Conservation (phyloP, 2,113 vertebrate genomes). For the Lontra canadensis region DNA sequence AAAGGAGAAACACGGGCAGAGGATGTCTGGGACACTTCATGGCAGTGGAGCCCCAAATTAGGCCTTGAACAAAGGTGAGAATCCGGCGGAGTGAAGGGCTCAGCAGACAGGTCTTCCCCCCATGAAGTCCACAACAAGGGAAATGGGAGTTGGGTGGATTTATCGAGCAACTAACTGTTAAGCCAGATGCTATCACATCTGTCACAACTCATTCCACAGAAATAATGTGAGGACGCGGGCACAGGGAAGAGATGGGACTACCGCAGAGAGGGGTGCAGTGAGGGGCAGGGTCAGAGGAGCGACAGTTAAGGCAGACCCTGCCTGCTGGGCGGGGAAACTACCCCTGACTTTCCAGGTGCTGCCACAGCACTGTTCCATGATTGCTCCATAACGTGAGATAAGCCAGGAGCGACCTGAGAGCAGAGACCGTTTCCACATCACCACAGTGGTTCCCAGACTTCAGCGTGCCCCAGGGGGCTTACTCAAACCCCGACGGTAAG, state of each 20-base stretch:
- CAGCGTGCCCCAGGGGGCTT: not conserved
- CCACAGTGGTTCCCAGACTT: not conserved
- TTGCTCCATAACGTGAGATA: too few relatives aligned
- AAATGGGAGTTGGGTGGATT: not conserved
- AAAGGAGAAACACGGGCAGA: not conserved
- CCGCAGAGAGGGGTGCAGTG: not conserved
- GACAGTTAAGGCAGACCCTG: too few relatives aligned
- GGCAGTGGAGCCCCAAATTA: not conserved
- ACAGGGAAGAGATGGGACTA: not conserved
- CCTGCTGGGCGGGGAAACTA: not conserved
- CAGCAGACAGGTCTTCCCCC: not conserved
- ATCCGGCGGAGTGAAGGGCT: not conserved
- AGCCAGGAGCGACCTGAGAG: not conserved
- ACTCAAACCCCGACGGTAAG: not conserved
- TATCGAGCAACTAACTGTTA: not conserved
- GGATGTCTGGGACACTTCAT: not conserved
- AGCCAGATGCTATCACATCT: not conserved
- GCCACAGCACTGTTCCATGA: too few relatives aligned
- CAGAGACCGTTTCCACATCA: not conserved
- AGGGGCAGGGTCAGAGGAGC: not conserved
- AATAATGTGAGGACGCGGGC: rapidly evolving
- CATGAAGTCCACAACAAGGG: not conserved
- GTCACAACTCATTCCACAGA: not conserved
- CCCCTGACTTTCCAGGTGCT: not conserved
- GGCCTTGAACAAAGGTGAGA: not conserved